Conservation (phyloP, 2,797 vertebrate genomes). For the Carapus acus region DNA sequence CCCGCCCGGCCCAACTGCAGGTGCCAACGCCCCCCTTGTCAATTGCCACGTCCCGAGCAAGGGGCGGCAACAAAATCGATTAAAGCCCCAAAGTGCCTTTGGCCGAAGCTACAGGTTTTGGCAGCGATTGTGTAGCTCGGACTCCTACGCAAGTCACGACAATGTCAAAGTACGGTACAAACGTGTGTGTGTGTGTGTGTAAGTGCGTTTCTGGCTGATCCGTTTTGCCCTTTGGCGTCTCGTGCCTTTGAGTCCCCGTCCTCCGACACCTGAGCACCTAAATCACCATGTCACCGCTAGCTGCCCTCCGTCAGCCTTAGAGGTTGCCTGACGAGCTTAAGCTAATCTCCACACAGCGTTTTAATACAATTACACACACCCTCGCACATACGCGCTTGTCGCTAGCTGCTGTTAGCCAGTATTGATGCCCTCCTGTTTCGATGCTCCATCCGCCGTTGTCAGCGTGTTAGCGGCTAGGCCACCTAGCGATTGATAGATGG, state of each 20-base stretch:
- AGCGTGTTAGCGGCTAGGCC: too few relatives aligned
- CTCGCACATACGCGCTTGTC: too few relatives aligned
- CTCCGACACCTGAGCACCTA: slow-evolving; percentile 61
- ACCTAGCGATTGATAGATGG: too few relatives aligned
- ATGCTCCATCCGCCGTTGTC: too few relatives aligned
- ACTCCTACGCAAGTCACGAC: too few relatives aligned
- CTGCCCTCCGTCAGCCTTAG: slow-evolving; percentile 51
- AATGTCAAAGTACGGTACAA: too few relatives aligned
- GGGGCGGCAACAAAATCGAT: slow-evolving; percentile 23
- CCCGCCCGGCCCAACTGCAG: slow-evolving; percentile 28
- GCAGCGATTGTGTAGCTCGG: too few relatives aligned
- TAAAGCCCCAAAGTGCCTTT: neutral
- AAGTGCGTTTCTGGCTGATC: slow-evolving; percentile 16
- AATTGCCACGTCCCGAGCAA: slow-evolving; percentile 14
- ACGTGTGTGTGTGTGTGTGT: neutral
- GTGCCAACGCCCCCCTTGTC: slow-evolving; percentile 27
- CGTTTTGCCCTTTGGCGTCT: slow-evolving; percentile 25
- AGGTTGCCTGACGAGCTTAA: slow-evolving; percentile 52
- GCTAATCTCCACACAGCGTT: slow-evolving; percentile 59
- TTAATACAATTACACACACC: slow-evolving; percentile 41
- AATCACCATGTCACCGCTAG: slow-evolving; percentile 50
- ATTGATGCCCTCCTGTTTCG: too few relatives aligned
- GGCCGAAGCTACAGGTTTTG: slow-evolving; percentile 1
- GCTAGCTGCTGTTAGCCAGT: slow-evolving; percentile 4
- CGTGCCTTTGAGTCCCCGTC: slow-evolving; percentile 44